Base-by-base conservation (phyloP, 2,888 invertebrate genomes). In the Aphodius sticticus region DNA sequence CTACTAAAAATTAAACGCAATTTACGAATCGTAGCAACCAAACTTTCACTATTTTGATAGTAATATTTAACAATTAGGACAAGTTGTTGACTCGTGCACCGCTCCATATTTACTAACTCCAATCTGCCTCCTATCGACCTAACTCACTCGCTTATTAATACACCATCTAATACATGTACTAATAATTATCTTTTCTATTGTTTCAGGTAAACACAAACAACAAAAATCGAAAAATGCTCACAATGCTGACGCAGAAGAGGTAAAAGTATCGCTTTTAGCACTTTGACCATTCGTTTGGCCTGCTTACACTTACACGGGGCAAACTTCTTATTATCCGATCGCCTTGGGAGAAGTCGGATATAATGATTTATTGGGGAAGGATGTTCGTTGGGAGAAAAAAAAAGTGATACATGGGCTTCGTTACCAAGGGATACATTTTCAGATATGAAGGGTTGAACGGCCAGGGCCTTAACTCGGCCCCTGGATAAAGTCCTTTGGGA, bases 381-480 rank as follows among this genome's bases (percentile, higher is more conserved):
- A 53, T 26, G 71, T 71, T 71, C 16, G 37, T 15, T 74, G n/a
- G 37, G 35, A 74, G 74, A n/a, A 35, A 74, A 74, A 36, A 74
- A 74, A 74, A n/a, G 37, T 74, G 74, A 74, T 74, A 74, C 74
- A 74, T 74, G 74, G 74, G 9, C 35, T 16, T n/a, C n/a, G 37
- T n/a, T 74, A 35, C 74, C 74, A 37, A 74, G 74, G 74, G 74
- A 35, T 36, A 74, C 74, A 74, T 74, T 74, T 72, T 74, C 74
- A 26, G 74, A 74, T 74, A 74, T 74, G 74, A 74, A 74, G 74
- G 74, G 74, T 74, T 74, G 35, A 74, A 35, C 74, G 35, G 35
- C 74, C 6, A 35, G 35, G 74, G 36, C 37, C 74, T 53, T 53
- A 53, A 53, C 53, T 53, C 26, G 26, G 26, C 26, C 26, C 53